Base-by-base conservation (phyloP, 2,888 invertebrate species). In the Lumbricus terrestris region DNA sequence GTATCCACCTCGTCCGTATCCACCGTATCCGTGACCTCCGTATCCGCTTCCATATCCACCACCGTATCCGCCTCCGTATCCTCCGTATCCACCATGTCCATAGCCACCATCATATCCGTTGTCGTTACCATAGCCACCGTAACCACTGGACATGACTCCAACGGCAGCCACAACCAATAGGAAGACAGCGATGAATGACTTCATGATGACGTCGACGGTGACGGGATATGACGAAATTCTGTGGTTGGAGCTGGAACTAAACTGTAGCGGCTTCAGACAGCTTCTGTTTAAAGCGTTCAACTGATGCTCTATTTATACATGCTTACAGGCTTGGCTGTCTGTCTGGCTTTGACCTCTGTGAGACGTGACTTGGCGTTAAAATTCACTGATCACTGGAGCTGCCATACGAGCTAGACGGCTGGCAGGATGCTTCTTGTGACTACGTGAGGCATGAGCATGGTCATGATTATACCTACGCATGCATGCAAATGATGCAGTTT, bases 121-220 rank as follows among this genome's bases (percentile, higher is more conserved):
- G 47, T 23, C 47, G 47, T 47, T 20, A 47, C 47, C 47, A 47
- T 47, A 47, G 47, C 23, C 47, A 20, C 47, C 47, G 47, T 47
- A 47, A 20, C 47, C 47, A 69, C 69, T n/a, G n/a, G n/a, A 69
- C 69, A n/a, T 69, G 69, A 69, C 69, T 3, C 69, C 69, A 69
- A 69, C 69, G 69, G n/a, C 69, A n/a, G 69, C 69, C 69, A n/a
- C 69, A 69, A 69, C 69, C 69, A 69, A 69, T n/a, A 69, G 69
- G 69, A 69, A 69, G 69, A 69, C 69, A 69, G 69, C 69, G 69
- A 69, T n/a, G 69, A 69, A 69, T 69, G 69, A 69, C 69, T 69
- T 69, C 69, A 69, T 69, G 69, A 69, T 69, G 69, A 69, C 69
- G 69, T 69, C 29, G n/a, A 69, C n/a, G 16, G 69, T 8, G 69